Evolutionary conservation across 2,113 vertebrate species (phyloP), one percentile per base, ranked within the genome.

Genomic region (Ardeotis arabs): DNA sequence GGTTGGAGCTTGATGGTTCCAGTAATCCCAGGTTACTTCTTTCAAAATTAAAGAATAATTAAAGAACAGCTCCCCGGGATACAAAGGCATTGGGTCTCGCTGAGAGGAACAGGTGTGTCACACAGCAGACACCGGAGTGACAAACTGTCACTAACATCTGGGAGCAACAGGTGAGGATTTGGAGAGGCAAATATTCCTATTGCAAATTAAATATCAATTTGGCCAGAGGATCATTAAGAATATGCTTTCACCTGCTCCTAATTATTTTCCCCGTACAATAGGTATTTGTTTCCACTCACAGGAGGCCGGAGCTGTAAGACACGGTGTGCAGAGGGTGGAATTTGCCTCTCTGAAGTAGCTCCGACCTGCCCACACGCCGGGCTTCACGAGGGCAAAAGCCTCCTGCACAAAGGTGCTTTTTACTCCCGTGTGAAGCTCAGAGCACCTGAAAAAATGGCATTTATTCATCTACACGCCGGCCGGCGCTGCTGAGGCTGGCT

Each of bases 201-300:
- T 56, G 81, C 33, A 84, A 95, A 95, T 92, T 78, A 88, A 94
- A 59, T 6, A 95, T 79, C 89, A 69, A 27, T 62, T 87, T 95
- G 84, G 77, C 44, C 86, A 82, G 69, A 27, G 17, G 74, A 75
- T 80, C 84, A 80, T 87, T 95, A 96, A 82, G 84, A 91, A 95
- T 69, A 3, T 73, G 89, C 92, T 96, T 96, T 97, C 96, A 95
- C 91, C 92, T 95, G 94, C 91, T 96, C 41, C 80, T 95, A n/a
- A 97, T 97, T 93, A 95, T 77, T 78, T 67, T 41, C 73, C 72
- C 67, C 55, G 53, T 87, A 97, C 96, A 95, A 95, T 94, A 90
- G 89, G 37, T 52, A 9, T 55, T 95, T 96, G 94, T 97, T 96
- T 87, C 84, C 62, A 15, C 74, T 69, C 62, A 9, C 33, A 31